These are phyloP conservation scores for Phoxinus phoxinus DNA, from an alignment of 2,113 vertebrate species.

Conservation along the genomic window DNA sequence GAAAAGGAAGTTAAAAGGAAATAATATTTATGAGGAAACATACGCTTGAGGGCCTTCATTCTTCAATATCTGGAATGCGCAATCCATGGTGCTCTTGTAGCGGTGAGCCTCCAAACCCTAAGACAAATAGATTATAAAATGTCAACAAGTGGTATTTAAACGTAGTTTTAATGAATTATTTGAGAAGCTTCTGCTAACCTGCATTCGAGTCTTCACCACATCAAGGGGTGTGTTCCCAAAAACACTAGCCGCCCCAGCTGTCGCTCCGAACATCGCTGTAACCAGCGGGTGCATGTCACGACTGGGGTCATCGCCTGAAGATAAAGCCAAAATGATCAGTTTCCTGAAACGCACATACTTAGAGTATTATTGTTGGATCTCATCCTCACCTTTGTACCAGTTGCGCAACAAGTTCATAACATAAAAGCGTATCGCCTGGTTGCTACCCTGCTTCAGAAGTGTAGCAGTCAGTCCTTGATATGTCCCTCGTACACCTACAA, in stretches of 20 bases:
- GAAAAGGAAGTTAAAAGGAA: not conserved
- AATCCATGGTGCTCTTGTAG: constrained; percentile 82
- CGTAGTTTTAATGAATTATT: not conserved
- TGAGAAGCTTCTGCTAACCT: constrained; percentile 67
- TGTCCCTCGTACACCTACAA: constrained; percentile 76
- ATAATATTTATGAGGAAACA: not conserved
- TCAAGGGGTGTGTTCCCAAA: constrained; percentile 85
- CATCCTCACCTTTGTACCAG: constrained; percentile 80
- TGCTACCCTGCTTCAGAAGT: constrained; percentile 80
- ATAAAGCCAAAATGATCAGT: not conserved
- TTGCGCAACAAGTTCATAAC: constrained; percentile 80
- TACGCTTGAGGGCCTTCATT: constrained; percentile 82
- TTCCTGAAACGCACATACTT: too few relatives aligned
- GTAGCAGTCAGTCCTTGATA: constrained; percentile 82
- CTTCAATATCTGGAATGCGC: constrained; percentile 82
- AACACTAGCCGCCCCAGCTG: constrained; percentile 81
- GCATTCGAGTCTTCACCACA: constrained; percentile 84
- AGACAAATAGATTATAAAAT: not conserved
- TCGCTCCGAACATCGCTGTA: constrained; percentile 79
- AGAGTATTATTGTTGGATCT: not conserved
- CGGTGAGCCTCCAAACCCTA: constrained; percentile 82
- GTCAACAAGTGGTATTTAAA: not conserved
- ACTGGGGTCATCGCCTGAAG: constrained; percentile 76
- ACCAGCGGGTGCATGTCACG: constrained; percentile 79
- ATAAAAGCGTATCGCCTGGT: constrained; percentile 83